These are phyloP conservation scores for Trochalopteron elliotii DNA, from an alignment of 2,113 vertebrate species.

Conservation along the genomic window DNA sequence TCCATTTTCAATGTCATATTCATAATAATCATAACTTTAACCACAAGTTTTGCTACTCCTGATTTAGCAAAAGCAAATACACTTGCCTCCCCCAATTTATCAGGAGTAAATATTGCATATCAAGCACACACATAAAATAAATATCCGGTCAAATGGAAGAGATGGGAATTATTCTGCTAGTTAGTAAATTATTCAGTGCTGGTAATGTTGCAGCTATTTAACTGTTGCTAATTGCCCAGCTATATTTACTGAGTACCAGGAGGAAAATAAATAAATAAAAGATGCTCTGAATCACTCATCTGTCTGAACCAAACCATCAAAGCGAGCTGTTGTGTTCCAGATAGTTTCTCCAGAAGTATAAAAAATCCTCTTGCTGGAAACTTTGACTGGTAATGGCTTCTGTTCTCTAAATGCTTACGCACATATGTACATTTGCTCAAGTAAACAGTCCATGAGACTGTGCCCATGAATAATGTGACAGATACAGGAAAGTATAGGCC, in stretches of 20 bases:
- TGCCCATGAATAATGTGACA: background rate
- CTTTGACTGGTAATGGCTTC: background rate
- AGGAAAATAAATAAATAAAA: slow-evolving; percentile 40
- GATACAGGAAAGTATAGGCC: background rate
- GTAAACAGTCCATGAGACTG: background rate
- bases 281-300: background rate
- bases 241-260: background rate
- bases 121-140: slow-evolving; percentile 18
- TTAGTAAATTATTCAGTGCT: slow-evolving; percentile 34
- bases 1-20: background rate
- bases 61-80: slow-evolving; percentile 44
- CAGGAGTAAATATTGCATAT: slow-evolving; percentile 9
- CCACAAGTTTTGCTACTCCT: background rate
- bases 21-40: background rate
- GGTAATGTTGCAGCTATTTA: slow-evolving; percentile 17
- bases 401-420: background rate
- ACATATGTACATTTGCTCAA: background rate
- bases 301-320: slow-evolving; percentile 17
- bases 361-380: slow-evolving; percentile 6
- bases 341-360: background rate
- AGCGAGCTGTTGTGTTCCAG: background rate
- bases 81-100: slow-evolving; percentile 1
- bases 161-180: background rate
- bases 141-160: slow-evolving; percentile 32
- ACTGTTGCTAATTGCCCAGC: background rate